Base-by-base conservation (phyloP, 2,113 vertebrate genomes). In the Procavia capensis region DNA sequence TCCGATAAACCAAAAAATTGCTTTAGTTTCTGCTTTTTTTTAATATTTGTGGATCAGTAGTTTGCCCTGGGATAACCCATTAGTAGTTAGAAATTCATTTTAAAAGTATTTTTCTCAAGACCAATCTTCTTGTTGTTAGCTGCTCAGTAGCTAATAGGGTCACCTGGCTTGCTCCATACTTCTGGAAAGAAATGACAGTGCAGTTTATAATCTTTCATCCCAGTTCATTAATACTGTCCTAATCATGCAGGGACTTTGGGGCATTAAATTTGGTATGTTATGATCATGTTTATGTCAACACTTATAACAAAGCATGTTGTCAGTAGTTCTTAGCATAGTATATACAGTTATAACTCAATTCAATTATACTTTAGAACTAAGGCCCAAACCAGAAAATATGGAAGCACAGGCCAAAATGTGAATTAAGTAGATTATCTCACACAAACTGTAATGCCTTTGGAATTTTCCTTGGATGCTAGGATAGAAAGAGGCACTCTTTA, bases 291-390 rank as follows among this genome's bases (percentile, higher is more conserved):
- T 93, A 85, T 80, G 83, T 79, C 34, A 85, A 14, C 4, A 57
- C 80, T 92, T 64, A 34, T 74, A 83, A 74, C 34, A 86, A 75
- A 74, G 5, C 34, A 34, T n/a, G 19, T 84, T 64, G 16, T 8
- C 41, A 61, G 0, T 88, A 66, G 17, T 75, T 83, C 61, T 61
- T 89, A 20, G 61, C 14, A 19, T 59, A 59, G n/a, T 24, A 43
- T 66, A 45, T 63, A 25, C 10, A 76, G 6, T 45, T 70, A 41
- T 45, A 76, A 75, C 4, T 63, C 57, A 39, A 54, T n/a, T 57
- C 39, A 89, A 36, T 95, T 63, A 61, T 74, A 41, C 61, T 86
- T 92, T 74, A 88, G 74, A 93, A 74, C 1, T 66, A 64, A 59
- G 63, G 11, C 6, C 43, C 63, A 93, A 76, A 74, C n/a, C 87